Evolutionary conservation across 1,140 invertebrate genomes (phyloP), one percentile per base, ranked within the genome.

Genomic region (Caenorhabditis tropicalis): DNA sequence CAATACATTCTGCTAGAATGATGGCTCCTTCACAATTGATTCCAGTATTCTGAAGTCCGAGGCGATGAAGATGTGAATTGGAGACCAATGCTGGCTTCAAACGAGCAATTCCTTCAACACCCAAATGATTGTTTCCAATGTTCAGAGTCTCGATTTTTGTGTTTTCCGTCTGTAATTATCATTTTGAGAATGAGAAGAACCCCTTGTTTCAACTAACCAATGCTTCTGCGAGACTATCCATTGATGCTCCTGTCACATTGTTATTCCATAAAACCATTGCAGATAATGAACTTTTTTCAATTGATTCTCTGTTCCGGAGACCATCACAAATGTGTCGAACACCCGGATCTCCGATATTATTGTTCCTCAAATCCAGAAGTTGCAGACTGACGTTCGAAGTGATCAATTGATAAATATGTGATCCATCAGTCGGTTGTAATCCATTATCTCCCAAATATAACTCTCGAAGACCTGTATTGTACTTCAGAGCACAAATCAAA

Each of bases 211-310:
- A 36, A 43, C 49, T n/a, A 70, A 87, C 86, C 85, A 87, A 43
- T 5, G 86, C 86, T 33, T 79, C 33, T 9, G 83, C 83, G 2
- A 87, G 49, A 43, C 46, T 53, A 19, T 81, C 79, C 87, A 87
- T 87, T 31, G 60, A 82, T 5, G 48, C 51, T 33, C 86, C 80
- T 10, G 87, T 87, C 16, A 87, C 36, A 53, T 58, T 46, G 49
- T 87, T 87, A 53, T 87, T 87, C 87, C 87, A 87, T 33, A 87
- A 29, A 27, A 87, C 87, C 33, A 87, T 31, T 21, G 87, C 86
- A 31, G 82, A 81, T 16, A 87, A 49, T 31, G 84, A 36, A 49
- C 82, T 82, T 24, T 82, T 84, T 36, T 48, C 56, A 9, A 60
- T 51, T 21, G 79, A 82, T 31, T 87, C 86, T 9, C 36, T 36